A percentile compares a stretch with the other conserved stretches of the same genome.
Conservation (phyloP, 2,797 vertebrate species). For the Sylvilagus floridanus region DNA sequence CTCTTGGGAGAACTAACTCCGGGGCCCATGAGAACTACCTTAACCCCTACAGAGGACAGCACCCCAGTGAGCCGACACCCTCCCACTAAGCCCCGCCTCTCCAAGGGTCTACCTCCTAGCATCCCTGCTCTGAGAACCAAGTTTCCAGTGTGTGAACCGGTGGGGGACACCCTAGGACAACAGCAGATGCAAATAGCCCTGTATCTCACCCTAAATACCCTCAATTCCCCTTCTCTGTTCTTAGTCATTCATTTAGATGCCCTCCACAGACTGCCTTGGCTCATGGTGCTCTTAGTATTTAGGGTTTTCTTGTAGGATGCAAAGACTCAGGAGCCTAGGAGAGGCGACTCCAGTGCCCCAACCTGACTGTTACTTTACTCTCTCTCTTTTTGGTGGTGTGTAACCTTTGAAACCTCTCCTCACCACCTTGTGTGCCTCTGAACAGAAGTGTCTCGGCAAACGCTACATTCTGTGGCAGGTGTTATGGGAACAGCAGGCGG, state of each 20-base stretch:
- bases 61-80: too few species aligned
- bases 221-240: background rate
- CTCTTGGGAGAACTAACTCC: too few species aligned
- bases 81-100: too few species aligned
- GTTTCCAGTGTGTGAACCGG: too few species aligned
- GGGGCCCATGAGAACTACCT: too few species aligned
- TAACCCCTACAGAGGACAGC: too few species aligned
- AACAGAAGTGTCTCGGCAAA: background rate
- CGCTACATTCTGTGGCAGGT: rapidly evolving
- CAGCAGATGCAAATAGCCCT: too few species aligned
- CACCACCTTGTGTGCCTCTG: background rate
- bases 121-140: too few species aligned
- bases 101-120: too few species aligned
- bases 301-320: background rate
- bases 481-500: background rate
- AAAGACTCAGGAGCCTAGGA: background rate
- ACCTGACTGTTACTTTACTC: background rate
- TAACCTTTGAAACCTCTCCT: background rate
- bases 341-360: background rate
- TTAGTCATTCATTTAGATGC: conserved; percentile 5
- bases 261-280: background rate
- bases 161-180: too few species aligned
- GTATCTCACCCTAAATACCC: background rate
- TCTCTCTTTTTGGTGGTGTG: background rate
- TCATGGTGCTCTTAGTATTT: background rate